Conservation (phyloP, 2,797 vertebrate genomes). For the Amblyopsis hoosieri region DNA sequence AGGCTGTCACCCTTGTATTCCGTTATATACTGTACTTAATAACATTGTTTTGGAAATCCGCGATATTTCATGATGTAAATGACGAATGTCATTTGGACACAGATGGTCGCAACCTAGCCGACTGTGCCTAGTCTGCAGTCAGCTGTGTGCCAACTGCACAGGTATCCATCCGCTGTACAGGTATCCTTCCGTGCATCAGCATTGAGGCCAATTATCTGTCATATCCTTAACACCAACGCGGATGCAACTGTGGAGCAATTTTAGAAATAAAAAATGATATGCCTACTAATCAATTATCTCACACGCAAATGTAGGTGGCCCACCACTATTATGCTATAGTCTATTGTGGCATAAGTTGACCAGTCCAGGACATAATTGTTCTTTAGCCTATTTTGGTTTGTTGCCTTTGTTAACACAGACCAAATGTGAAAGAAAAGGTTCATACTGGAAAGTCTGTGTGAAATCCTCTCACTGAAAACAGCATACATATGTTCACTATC, state of each 20-base stretch:
- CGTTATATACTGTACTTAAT: slow-evolving; percentile 36
- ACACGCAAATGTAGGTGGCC: not conserved
- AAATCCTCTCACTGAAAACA: slow-evolving; percentile 41
- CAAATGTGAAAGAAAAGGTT: slow-evolving; percentile 14
- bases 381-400: no score
- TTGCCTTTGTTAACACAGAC: slow-evolving; percentile 3
- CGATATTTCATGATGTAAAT: slow-evolving; percentile 27
- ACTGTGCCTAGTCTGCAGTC: slow-evolving; percentile 46
- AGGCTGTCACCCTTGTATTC: slow-evolving; percentile 19
- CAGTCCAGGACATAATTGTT: not conserved
- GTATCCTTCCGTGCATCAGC: slow-evolving; percentile 37
- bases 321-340: not conserved
- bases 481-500: not conserved
- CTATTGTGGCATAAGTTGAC: slow-evolving; percentile 15
- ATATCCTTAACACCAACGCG: slow-evolving; percentile 29
- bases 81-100: slow-evolving; percentile 54
- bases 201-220: slow-evolving; percentile 40
- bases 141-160: slow-evolving; percentile 42
- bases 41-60: slow-evolving; percentile 23
- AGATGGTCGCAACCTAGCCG: slow-evolving; percentile 49
- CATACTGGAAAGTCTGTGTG: slow-evolving; percentile 4
- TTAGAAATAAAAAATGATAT: no score
- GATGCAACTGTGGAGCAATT: slow-evolving; percentile 17
- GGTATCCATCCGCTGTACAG: slow-evolving; percentile 37
- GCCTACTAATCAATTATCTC: not conserved